phyloP scores from a whole-genome alignment of 2,888 invertebrate genomes.

The Anoplius nigerrimus region DNA sequence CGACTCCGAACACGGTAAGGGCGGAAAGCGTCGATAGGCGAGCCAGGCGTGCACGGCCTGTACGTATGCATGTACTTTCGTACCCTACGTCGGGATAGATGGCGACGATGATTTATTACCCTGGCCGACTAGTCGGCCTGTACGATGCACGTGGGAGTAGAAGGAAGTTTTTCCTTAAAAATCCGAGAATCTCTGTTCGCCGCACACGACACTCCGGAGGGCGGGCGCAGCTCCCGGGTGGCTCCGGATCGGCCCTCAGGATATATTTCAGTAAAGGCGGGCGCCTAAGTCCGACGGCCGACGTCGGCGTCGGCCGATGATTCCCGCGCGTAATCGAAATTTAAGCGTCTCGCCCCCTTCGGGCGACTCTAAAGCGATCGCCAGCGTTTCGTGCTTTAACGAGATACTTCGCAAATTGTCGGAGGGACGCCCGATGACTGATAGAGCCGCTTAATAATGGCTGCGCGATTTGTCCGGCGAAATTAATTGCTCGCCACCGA shows the following conservation, averaged over 20 bases:
- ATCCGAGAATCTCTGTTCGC: slow-evolving; percentile 34
- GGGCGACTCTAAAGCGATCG: neutral
- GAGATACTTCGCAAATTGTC: neutral
- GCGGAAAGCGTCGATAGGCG: too few species aligned
- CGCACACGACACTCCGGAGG: slow-evolving; percentile 41
- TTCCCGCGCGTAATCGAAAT: slow-evolving; percentile 14
- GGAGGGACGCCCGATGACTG: too few species aligned
- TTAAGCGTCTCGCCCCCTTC: slow-evolving; percentile 8
- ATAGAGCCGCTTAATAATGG: too few species aligned
- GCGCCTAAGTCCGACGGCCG: slow-evolving; percentile 37
- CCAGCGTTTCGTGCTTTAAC: neutral
- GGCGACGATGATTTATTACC: slow-evolving; percentile 43
- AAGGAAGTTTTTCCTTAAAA: slow-evolving; percentile 43
- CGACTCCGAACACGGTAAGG: too few species aligned
- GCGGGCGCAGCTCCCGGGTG: slow-evolving; percentile 31
- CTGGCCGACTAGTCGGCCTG: slow-evolving; percentile 5
- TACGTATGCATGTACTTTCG: neutral
- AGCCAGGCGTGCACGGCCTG: neutral
- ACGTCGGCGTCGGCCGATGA: slow-evolving; percentile 11
- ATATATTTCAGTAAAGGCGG: slow-evolving; percentile 54
- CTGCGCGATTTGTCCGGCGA: too few species aligned
- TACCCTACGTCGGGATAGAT: slow-evolving; percentile 28
- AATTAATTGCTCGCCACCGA: too few species aligned
- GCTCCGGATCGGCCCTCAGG: slow-evolving; percentile 54
- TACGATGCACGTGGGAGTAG: slow-evolving; percentile 30